These are phyloP conservation scores for Stomatorhinus walkeri DNA, from an alignment of 2,797 vertebrate species.

Conservation along the genomic window DNA sequence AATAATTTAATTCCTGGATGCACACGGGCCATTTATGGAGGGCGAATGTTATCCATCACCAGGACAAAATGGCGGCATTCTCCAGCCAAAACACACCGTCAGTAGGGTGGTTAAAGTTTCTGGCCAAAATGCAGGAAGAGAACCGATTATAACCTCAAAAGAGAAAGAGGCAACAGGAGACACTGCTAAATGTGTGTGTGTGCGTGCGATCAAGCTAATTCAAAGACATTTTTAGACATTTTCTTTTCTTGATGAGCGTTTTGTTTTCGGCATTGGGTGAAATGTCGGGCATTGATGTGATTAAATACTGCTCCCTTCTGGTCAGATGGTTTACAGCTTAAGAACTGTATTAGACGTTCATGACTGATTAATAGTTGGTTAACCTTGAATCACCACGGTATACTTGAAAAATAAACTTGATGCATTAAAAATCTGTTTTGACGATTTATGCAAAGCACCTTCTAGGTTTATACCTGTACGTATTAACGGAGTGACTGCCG, in stretches of 20 bases:
- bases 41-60: background rate
- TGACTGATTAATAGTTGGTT: background rate
- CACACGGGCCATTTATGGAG: background rate
- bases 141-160: background rate
- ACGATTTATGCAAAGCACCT: background rate
- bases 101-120: background rate
- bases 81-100: background rate
- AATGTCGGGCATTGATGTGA: background rate
- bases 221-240: background rate
- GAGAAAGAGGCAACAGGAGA: too few relatives aligned
- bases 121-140: background rate
- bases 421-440: background rate
- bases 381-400: background rate
- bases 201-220: background rate
- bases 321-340: background rate
- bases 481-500: background rate
- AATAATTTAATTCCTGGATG: background rate
- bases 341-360: background rate
- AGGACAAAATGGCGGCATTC: background rate
- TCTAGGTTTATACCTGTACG: background rate
- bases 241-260: background rate
- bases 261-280: background rate
- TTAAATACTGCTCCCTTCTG: constrained; percentile 6
- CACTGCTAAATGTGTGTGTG: background rate
- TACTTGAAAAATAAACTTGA: background rate